Percentiles rank a stretch among this genome's conserved stretches.
phyloP scores from a whole-genome alignment of 2,888 invertebrate species.

The Strigamia crassipes region DNA sequence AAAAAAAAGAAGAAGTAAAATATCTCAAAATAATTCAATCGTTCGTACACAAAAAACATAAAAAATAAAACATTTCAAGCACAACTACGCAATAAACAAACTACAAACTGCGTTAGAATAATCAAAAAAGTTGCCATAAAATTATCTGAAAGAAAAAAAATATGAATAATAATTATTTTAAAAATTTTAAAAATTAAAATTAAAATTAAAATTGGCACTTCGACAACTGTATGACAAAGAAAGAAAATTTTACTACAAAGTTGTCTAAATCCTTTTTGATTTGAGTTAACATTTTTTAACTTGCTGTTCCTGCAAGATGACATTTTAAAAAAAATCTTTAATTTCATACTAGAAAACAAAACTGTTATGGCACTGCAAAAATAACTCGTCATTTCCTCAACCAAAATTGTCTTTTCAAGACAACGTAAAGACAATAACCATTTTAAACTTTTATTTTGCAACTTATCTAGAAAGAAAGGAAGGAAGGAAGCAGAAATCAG shows the following conservation, averaged over 20 bases:
- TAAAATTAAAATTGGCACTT: not conserved
- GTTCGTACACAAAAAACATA: not conserved
- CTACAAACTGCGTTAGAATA: not conserved
- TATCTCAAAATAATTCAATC: not conserved
- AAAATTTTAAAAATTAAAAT: too few species aligned
- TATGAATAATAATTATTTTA: too few species aligned
- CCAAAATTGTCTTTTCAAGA: not conserved
- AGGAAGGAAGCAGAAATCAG: not conserved
- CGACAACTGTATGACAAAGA: not conserved
- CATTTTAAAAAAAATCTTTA: not conserved
- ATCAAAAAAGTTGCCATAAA: not conserved
- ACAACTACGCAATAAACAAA: not conserved
- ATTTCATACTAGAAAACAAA: not conserved
- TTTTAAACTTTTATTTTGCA: not conserved
- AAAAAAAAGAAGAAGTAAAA: too few species aligned
- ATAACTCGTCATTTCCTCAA: not conserved
- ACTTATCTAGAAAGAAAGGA: not conserved
- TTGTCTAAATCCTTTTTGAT: not conserved
- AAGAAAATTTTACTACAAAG: not conserved
- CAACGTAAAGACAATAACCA: not conserved
- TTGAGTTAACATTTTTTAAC: conserved; percentile 37
- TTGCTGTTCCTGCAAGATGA: conserved; percentile 31
- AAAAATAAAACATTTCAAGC: not conserved
- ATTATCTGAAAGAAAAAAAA: not conserved
- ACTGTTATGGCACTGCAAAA: conserved; percentile 18